Evolutionary conservation across 1,140 invertebrate species (phyloP), one percentile per base, ranked within the genome.

Genomic region (Pinna nobilis): DNA sequence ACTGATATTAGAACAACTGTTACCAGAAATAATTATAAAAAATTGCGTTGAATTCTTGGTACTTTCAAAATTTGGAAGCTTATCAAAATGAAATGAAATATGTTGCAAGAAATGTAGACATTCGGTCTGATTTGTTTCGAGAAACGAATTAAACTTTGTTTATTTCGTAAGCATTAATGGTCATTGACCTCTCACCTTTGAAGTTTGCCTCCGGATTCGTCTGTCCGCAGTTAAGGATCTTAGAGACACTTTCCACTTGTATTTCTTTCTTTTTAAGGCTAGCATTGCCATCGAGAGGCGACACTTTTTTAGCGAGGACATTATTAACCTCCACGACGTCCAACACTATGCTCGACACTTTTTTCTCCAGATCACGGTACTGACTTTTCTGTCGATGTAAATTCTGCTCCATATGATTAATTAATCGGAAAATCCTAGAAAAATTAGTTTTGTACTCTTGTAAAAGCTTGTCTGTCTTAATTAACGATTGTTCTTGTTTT

Each of bases 301-400:
- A 39, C 25, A 69, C 64, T 59, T 82, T 82, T 39, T 81, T 78
- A 4, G 78, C 74, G 1, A 87, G 69, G 30, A 85, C 80, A 60
- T 85, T 84, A 73, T 84, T 87, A 7, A 87, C 83, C 68, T 87
- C 85, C 20, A 82, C 80, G 23, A 87, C 83, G 55, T 87, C 84
- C 32, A 87, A 73, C 53, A 84, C 79, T 23, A 87, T 77, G 55
- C 83, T 82, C 37, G 83, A 82, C 37, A 87, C 66, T 71, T 87
- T 87, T 50, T 84, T 81, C 70, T 85, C 83, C n/a, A 87, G 72
- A 9, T 83, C 79, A 23, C 73, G 60, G 70, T 82, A 85, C 50
- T 79, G 80, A 25, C 64, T 41, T 18, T 74, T 72, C 67, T 87
- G 85, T 13, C 63, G 68, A 35, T 79, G 63, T 23, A 85, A 69